phyloP scores from a whole-genome alignment of 2,797 vertebrate genomes.

The Amblyraja radiata region DNA sequence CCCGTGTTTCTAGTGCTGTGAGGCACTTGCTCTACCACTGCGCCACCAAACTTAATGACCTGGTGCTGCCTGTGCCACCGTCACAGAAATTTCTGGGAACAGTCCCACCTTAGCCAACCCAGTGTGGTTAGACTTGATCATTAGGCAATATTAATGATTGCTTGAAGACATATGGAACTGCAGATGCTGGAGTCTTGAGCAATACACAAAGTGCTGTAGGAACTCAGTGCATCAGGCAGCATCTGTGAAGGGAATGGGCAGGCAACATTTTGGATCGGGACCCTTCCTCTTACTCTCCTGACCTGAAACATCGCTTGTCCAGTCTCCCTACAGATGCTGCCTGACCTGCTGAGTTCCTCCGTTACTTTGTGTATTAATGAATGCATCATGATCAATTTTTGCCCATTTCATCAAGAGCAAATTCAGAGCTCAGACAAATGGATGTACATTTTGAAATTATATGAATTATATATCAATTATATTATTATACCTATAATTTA shows the following conservation, averaged over 20 bases:
- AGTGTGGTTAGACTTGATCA: not conserved
- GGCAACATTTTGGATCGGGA: too few species aligned
- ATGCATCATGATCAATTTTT: not conserved
- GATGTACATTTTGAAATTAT: constrained; percentile 42
- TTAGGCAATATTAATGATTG: not conserved
- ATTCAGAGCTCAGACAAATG: not conserved
- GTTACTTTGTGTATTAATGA: not conserved
- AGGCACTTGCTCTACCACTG: not conserved
- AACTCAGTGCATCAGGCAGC: too few species aligned
- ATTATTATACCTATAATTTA: too few species aligned
- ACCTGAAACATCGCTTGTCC: too few species aligned
- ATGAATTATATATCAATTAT: constrained; percentile 47
- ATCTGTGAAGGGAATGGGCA: too few species aligned
- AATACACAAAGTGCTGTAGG: too few species aligned
- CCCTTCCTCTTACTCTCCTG: too few species aligned
- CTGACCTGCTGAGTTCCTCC: too few species aligned
- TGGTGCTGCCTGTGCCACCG: not conserved
- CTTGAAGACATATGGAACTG: too few species aligned
- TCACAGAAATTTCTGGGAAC: not conserved
- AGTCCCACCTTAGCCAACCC: not conserved
- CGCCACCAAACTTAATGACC: not conserved
- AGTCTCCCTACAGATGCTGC: too few species aligned
- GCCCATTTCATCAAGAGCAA: not conserved
- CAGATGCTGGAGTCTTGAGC: too few species aligned
- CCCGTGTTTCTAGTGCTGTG: too few species aligned